Evolutionary conservation across 53 echinoderm and acorn worm genomes (phyloP), one percentile per base, ranked within the genome.

Genomic region (Paelopatides confundens): DNA sequence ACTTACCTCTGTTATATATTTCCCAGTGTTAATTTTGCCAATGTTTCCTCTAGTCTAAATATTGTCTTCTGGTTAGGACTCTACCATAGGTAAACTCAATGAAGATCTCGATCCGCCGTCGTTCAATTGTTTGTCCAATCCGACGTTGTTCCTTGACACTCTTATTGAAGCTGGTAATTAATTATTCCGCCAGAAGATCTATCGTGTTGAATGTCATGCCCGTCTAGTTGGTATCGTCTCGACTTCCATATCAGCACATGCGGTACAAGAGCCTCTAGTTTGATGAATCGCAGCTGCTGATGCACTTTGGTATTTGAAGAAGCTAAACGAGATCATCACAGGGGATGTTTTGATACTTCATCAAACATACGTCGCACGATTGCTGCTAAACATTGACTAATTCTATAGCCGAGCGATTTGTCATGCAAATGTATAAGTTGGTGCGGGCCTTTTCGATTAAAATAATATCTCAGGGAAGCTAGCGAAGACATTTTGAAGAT

Each of bases 261-360:
- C 8, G 0, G 43, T 9, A 43, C 43, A 7, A 43, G 43, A 11
- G n/a, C n/a, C n/a, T n/a, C n/a, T 11, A 43, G 11, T 7, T 11
- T 43, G 71, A 71, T 71, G 71, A 71, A 71, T 71, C 58, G 58
- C 58, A 54, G 58, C 58, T 54, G 58, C 5, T 12, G 46, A 26
- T 71, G 71, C 71, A 71, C 71, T 71, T 71, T 39, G 71, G 71
- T 71, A 71, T 71, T 71, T 71, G 46, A 71, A 21, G 71, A 71
- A 33, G 58, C 58, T 21, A 54, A 54, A 21, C 58, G 23, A 54
- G 23, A 23, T 18, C 58, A 23, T 18, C 17, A 21, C 21, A 54
- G 58, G 23, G 58, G 21, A 54, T 54, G 17, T 54, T 23, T 21
- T 54, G 58, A 54, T 54, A 21, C 58, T 54, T 54, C 58, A 54